These are phyloP conservation scores for Parascotia fuliginaria DNA, from an alignment of 2,888 invertebrate genomes.

Conservation along the genomic window DNA sequence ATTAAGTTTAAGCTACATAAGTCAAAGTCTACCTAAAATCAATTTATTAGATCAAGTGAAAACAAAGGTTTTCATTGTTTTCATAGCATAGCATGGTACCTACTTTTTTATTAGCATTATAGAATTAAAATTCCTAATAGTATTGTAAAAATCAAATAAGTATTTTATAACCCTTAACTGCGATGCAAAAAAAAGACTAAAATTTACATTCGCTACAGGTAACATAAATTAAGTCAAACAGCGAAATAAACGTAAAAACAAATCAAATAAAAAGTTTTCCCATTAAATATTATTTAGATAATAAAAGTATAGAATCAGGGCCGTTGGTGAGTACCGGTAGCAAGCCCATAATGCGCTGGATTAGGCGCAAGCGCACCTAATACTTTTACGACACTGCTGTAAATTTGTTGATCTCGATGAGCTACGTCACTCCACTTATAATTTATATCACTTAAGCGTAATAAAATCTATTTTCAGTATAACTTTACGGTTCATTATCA, in stretches of 20 bases:
- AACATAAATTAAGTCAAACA: background rate
- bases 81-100: too few species aligned
- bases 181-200: too few species aligned
- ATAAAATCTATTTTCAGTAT: conserved; percentile 61
- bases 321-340: conserved; percentile 61
- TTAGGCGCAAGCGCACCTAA: conserved; percentile 67
- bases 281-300: conserved; percentile 40
- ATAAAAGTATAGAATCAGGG: conserved; percentile 65
- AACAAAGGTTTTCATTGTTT: too few species aligned
- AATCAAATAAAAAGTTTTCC: conserved; percentile 21
- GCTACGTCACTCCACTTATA: conserved; percentile 57
- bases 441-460: conserved; percentile 64
- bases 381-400: conserved; percentile 77
- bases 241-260: conserved; percentile 19
- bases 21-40: too few species aligned
- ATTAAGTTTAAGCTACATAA: too few species aligned
- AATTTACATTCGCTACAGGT: background rate
- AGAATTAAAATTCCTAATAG: too few species aligned
- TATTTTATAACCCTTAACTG: too few species aligned
- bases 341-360: conserved; percentile 67
- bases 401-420: conserved; percentile 72
- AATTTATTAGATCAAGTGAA: too few species aligned
- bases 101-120: too few species aligned
- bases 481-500: conserved; percentile 36
- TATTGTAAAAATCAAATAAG: too few species aligned